Evolutionary conservation across 2,888 invertebrate species (phyloP).

Genomic region (Erebia epiphron): DNA sequence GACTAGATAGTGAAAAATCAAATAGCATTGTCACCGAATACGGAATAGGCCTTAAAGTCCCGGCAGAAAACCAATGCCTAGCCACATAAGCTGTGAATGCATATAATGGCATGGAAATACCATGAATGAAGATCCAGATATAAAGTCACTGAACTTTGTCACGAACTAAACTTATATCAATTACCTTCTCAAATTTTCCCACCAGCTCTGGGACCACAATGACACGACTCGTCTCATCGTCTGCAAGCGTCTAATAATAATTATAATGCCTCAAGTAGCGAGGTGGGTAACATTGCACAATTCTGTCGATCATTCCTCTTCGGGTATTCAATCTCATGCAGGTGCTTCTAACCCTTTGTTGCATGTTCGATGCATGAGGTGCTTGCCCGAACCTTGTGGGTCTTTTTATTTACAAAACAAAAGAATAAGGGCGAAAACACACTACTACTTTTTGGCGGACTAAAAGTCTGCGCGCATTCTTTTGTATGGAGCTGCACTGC

Average conservation of each 20-base stretch:
- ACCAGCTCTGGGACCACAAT: neutral
- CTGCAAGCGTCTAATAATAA: conserved; percentile 23
- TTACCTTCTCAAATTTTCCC: neutral
- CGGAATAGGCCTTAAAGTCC: no score
- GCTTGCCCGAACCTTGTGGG: neutral
- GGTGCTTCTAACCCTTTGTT: conserved; percentile 16
- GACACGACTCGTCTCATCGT: conserved; percentile 24
- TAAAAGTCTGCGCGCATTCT: no score
- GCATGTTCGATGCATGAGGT: neutral
- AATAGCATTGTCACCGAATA: no score
- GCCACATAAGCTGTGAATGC: no score
- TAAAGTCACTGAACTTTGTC: neutral
- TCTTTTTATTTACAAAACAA: neutral
- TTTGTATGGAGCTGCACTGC: no score
- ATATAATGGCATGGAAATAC: neutral
- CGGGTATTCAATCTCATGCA: conserved; percentile 30
- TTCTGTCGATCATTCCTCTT: conserved; percentile 32
- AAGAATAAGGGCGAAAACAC: no score
- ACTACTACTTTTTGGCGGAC: no score
- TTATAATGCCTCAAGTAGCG: conserved; percentile 27
- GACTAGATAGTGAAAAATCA: no score
- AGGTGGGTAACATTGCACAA: conserved; percentile 28
- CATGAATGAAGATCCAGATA: no score
- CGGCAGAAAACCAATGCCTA: no score
- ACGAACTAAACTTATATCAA: neutral